Conservation (phyloP, 2,113 vertebrate genomes). For the Diadophis punctatus region DNA sequence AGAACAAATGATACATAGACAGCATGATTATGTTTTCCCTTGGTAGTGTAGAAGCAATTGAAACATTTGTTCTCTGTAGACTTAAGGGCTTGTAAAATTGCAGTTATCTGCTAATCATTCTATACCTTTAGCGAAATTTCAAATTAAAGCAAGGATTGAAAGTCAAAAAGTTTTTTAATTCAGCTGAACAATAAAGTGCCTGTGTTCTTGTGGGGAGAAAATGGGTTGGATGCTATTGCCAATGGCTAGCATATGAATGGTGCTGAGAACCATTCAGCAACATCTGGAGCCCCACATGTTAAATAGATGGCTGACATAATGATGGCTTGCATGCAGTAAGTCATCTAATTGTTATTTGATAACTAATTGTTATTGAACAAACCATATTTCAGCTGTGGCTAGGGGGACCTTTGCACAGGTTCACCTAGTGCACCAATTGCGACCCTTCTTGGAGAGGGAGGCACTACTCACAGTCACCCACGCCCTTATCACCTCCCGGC, state of each 20-base stretch:
- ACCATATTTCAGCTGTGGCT: too few relatives aligned
- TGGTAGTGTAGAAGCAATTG: not conserved
- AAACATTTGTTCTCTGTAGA: slow-evolving; percentile 8
- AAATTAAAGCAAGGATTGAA: slow-evolving; percentile 41
- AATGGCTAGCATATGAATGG: not conserved
- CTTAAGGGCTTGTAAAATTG: slow-evolving; percentile 16
- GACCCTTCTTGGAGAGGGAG: too few relatives aligned
- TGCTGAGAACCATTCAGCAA: not conserved
- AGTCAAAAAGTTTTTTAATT: slow-evolving; percentile 24
- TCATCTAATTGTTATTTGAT: too few relatives aligned
- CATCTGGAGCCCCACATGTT: not conserved
- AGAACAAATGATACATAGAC: slow-evolving; percentile 16
- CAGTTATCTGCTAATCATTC: slow-evolving; percentile 44
- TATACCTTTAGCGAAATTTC: slow-evolving; percentile 35
- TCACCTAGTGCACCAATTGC: too few relatives aligned
- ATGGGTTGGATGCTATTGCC: not conserved
- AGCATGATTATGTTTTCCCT: not conserved
- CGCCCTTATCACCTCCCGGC: too few relatives aligned
- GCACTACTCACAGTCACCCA: too few relatives aligned
- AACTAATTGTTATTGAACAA: not conserved
- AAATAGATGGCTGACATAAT: not conserved
- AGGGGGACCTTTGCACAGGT: too few relatives aligned
- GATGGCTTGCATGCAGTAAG: not conserved
- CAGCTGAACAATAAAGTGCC: not conserved
- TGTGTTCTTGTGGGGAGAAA: not conserved